Evolutionary conservation across 2,888 invertebrate genomes (phyloP).

Genomic region (Bedellia somnulentella): DNA sequence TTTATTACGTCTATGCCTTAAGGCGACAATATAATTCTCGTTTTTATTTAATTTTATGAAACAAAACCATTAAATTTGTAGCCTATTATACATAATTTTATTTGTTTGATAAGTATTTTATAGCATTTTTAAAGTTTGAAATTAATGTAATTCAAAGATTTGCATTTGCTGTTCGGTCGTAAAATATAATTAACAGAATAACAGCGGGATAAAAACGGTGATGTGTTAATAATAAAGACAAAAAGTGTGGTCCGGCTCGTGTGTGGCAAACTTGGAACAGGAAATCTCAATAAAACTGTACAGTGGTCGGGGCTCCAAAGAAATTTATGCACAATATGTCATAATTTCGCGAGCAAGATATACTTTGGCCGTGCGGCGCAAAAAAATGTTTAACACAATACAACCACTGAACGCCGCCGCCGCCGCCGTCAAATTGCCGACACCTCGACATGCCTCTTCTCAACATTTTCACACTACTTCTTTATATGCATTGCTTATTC

Average conservation of each 20-base stretch:
- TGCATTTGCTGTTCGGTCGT: too few species aligned
- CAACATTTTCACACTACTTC: constrained; percentile 11
- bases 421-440: constrained; percentile 19
- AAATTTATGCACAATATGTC: constrained; percentile 13
- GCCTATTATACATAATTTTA: too few species aligned
- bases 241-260: constrained; percentile 2
- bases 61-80: too few species aligned
- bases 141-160: too few species aligned
- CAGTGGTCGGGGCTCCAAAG: constrained; percentile 9
- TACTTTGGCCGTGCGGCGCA: constrained; percentile 10
- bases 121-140: too few species aligned
- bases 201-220: too few species aligned
- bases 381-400: constrained; percentile 6
- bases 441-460: constrained; percentile 13
- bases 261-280: constrained; percentile 18
- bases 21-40: constrained; percentile 1
- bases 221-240: too few species aligned
- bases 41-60: too few species aligned
- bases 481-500: constrained; percentile 7
- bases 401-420: constrained; percentile 15
- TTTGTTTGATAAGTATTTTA: too few species aligned
- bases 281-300: constrained; percentile 10
- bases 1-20: constrained; percentile 9
- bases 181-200: too few species aligned
- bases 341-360: constrained; percentile 17